Evolutionary conservation across 2,113 vertebrate genomes (phyloP).

Genomic region (Alethe diademata): DNA sequence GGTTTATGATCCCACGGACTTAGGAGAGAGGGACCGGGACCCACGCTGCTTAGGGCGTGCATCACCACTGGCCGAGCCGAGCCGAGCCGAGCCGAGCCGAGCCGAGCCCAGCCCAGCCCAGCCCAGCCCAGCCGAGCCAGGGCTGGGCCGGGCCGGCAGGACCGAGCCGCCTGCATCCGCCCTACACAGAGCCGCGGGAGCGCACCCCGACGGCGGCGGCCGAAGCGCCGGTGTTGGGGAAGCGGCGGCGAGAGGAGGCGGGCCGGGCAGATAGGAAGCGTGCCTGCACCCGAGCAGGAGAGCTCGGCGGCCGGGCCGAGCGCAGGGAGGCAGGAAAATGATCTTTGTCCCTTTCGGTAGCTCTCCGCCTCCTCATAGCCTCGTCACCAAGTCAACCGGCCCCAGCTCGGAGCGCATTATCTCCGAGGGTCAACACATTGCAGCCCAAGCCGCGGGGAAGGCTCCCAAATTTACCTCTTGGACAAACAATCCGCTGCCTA

Average conservation of each 20-base stretch:
- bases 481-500: slow-evolving; percentile 78
- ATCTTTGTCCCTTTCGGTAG: slow-evolving; percentile 79
- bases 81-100: neutral
- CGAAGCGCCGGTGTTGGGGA: neutral
- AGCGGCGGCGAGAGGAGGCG: slow-evolving; percentile 57
- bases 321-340: slow-evolving; percentile 19
- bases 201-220: neutral
- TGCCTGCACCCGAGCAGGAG: neutral
- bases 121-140: neutral
- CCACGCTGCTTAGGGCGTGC: neutral
- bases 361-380: slow-evolving; percentile 69
- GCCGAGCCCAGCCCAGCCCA: no score
- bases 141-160: rapidly evolving
- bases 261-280: slow-evolving; percentile 39
- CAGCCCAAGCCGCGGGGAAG: slow-evolving; percentile 48
- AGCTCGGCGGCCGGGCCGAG: slow-evolving; percentile 1
- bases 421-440: slow-evolving; percentile 81
- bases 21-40: neutral
- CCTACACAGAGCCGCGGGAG: neutral
- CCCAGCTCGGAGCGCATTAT: slow-evolving; percentile 76
- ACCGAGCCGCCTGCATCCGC: rapidly evolving
- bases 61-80: neutral
- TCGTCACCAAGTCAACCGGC: slow-evolving; percentile 85
- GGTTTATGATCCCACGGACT: slow-evolving; percentile 8
- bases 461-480: slow-evolving; percentile 60